Percentiles rank a stretch among this genome's conserved stretches.
These are phyloP conservation scores for Peromyscus leucopus DNA, from an alignment of 2,113 vertebrate genomes.

Conservation along the genomic window DNA sequence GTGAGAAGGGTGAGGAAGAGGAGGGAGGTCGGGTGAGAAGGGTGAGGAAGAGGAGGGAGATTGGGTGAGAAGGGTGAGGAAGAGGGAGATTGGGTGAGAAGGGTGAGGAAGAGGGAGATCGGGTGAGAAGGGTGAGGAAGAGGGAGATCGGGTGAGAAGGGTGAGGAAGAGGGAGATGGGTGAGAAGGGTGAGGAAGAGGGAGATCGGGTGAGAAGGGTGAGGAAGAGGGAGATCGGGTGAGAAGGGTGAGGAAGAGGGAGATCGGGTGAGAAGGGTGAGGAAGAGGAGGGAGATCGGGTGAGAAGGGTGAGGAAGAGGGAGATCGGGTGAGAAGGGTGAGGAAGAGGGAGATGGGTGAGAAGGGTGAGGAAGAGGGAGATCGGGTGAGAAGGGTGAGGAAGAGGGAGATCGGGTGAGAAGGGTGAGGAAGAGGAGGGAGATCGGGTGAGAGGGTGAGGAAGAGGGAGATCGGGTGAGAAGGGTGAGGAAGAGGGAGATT, in stretches of 20 bases:
- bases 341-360: background rate
- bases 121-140: background rate
- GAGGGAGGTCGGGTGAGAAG: background rate
- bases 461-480: background rate
- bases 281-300: background rate
- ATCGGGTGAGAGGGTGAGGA: rapidly evolving
- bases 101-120: background rate
- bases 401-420: background rate
- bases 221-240: background rate
- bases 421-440: background rate
- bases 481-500: background rate
- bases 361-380: background rate
- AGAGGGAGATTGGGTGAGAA: background rate
- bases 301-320: background rate
- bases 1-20: no score
- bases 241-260: background rate
- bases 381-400: rapidly evolving
- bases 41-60: background rate
- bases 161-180: background rate
- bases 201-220: rapidly evolving
- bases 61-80: rapidly evolving
- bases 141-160: rapidly evolving
- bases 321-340: rapidly evolving
- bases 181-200: background rate
- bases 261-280: rapidly evolving